These are phyloP conservation scores for Drosophila kanekoi DNA, from an alignment of 2,888 invertebrate species.

Conservation along the genomic window DNA sequence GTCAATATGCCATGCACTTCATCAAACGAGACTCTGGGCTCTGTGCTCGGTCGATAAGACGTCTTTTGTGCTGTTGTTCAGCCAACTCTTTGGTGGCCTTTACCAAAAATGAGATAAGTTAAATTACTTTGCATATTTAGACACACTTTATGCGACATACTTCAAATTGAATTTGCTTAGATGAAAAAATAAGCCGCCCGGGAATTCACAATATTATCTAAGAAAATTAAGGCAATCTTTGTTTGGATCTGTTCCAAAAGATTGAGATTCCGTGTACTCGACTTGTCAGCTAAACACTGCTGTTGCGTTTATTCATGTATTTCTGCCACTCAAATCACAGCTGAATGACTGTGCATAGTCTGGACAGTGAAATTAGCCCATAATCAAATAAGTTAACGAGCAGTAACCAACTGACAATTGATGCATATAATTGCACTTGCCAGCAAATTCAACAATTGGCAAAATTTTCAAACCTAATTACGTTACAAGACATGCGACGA, in stretches of 20 bases:
- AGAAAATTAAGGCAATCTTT: conserved; percentile 2
- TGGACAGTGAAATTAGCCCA: conserved; percentile 60
- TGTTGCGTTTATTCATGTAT: background rate
- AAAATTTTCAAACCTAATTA: conserved; percentile 78
- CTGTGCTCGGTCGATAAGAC: conserved; percentile 64
- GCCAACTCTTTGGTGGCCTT: conserved; percentile 52
- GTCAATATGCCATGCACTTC: conserved; percentile 78
- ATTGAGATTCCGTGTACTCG: background rate
- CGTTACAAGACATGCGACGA: conserved; percentile 44
- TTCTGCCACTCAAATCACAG: conserved; percentile 9
- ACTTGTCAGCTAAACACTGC: conserved; percentile 2
- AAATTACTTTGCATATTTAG: conserved; percentile 75
- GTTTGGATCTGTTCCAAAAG: background rate
- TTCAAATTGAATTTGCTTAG: conserved; percentile 39
- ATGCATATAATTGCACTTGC: conserved; percentile 73
- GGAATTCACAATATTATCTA: conserved; percentile 11
- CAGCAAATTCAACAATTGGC: conserved; percentile 74
- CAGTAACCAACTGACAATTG: conserved; percentile 76
- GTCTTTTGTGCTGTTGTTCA: conserved; percentile 42
- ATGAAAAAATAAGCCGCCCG: conserved; percentile 35
- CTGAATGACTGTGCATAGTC: conserved; percentile 5
- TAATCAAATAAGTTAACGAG: conserved; percentile 80
- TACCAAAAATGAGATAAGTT: conserved; percentile 68
- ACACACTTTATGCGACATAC: conserved; percentile 30
- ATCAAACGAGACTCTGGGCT: conserved; percentile 61